A percentile compares a stretch with the other conserved stretches of the same genome.
Conservation (phyloP, 2,888 invertebrate genomes). For the Eristalinus aeneus region DNA sequence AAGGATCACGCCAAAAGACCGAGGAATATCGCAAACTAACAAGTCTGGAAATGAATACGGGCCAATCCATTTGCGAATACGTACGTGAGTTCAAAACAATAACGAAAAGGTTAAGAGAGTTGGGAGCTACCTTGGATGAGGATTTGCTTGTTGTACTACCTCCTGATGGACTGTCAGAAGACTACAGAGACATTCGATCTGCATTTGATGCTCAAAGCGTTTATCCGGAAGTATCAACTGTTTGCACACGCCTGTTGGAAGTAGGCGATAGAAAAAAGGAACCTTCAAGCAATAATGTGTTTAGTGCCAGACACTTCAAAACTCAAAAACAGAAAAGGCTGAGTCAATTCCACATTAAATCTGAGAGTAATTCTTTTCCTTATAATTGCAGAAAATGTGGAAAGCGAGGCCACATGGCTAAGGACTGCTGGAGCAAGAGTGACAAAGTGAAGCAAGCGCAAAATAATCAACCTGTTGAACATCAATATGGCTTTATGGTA, state of each 20-base stretch:
- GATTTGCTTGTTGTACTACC: too few relatives aligned
- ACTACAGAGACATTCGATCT: constrained; percentile 23
- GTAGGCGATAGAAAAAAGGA: constrained; percentile 23
- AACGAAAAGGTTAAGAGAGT: too few relatives aligned
- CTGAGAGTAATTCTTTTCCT: constrained; percentile 4
- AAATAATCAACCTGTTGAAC: neutral
- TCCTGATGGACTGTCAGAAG: constrained; percentile 22
- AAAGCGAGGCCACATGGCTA: constrained; percentile 23
- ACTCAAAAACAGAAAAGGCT: neutral
- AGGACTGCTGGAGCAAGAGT: constrained; percentile 18
- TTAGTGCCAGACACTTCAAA: constrained; percentile 6
- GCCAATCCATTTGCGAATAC: too few relatives aligned
- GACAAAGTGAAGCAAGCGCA: neutral
- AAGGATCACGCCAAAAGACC: too few relatives aligned
- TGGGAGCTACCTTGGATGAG: too few relatives aligned
- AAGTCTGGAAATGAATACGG: too few relatives aligned
- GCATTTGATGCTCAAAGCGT: constrained; percentile 13
- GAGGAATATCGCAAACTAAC: too few relatives aligned
- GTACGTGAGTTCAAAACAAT: too few relatives aligned
- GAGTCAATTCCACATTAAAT: constrained; percentile 1
- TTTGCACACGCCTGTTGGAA: constrained; percentile 19
- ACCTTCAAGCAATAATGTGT: neutral
- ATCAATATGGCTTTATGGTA: neutral
- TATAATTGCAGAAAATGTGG: constrained; percentile 34
- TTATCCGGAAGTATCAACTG: constrained; percentile 13